Conservation (phyloP, 2,888 invertebrate species). For the Diploptera punctata region DNA sequence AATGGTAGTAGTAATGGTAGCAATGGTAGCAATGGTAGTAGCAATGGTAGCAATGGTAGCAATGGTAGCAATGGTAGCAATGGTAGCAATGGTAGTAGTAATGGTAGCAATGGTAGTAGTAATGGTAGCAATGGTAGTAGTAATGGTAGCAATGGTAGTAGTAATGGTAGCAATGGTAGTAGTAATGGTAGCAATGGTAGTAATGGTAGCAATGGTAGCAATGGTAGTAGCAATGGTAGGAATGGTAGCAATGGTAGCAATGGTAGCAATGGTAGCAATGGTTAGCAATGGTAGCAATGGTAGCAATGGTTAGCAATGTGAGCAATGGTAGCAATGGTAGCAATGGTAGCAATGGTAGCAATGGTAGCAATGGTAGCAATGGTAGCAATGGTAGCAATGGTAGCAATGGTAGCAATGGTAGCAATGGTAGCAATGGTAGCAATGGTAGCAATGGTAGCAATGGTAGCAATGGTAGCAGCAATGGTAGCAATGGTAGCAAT, state of each 20-base stretch:
- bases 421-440: background rate
- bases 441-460: background rate
- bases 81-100: no score
- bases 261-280: background rate
- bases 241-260: background rate
- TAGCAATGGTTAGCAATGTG: background rate
- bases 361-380: background rate
- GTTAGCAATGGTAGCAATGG: background rate
- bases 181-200: background rate
- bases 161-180: background rate
- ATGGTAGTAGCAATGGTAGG: background rate
- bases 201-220: background rate
- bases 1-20: no score
- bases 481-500: background rate
- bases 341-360: background rate
- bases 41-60: no score
- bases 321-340: background rate
- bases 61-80: no score
- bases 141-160: no score
- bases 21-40: no score
- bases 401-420: background rate
- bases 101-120: no score
- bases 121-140: no score
- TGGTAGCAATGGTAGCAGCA: background rate
- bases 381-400: background rate